These are phyloP conservation scores for Parazoanthus swiftii DNA, from an alignment of 92 coral and sea anemone species.

Conservation along the genomic window DNA sequence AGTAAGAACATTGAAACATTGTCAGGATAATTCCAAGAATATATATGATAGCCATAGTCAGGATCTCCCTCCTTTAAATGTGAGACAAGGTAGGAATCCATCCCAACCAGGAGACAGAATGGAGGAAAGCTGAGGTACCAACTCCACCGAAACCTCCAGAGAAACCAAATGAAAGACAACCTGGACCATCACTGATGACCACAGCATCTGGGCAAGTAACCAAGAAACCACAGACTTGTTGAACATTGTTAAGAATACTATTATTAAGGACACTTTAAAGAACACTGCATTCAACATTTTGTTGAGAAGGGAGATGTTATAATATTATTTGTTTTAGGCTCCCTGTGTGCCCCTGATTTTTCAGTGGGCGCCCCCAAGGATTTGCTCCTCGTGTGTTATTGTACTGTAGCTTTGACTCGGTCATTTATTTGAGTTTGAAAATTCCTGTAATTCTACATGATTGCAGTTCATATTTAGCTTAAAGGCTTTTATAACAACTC, in stretches of 20 bases:
- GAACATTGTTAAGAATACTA: background rate
- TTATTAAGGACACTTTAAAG: background rate
- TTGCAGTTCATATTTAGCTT: no score
- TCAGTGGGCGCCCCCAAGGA: no score
- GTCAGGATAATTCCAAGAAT: conserved; percentile 37
- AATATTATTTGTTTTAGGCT: background rate
- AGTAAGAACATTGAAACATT: conserved; percentile 31
- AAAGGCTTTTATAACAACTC: no score
- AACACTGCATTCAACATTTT: background rate
- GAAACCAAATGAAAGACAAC: no score
- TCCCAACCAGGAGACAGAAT: conserved; percentile 35
- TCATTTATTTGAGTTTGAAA: no score
- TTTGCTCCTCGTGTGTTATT: no score
- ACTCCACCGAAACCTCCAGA: background rate
- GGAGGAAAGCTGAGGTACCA: conserved; percentile 44
- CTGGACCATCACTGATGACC: no score
- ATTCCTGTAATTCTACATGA: no score
- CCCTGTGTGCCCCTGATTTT: no score
- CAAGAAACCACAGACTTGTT: background rate
- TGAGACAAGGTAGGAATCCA: conserved; percentile 50
- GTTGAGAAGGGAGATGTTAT: no score
- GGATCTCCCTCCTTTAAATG: conserved; percentile 48
- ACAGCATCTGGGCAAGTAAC: no score
- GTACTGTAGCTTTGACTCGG: no score
- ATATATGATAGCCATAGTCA: conserved; percentile 29